phyloP scores from a whole-genome alignment of 2,797 vertebrate species.

The Sarcoramphus papa region DNA sequence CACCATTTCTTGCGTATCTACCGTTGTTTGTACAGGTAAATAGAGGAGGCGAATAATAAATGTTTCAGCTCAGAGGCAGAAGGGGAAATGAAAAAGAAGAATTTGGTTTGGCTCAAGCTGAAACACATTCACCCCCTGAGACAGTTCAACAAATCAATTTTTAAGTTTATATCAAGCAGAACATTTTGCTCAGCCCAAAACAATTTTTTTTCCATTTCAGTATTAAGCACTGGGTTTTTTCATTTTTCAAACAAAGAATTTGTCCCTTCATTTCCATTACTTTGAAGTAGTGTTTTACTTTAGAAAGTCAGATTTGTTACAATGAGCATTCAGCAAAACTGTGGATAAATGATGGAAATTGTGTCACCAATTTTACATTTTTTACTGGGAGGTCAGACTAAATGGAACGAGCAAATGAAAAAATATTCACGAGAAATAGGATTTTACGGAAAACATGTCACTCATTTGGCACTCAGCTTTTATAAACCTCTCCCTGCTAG shows the following conservation, averaged over 20 bases:
- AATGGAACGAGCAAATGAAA: neutral
- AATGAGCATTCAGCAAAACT: neutral
- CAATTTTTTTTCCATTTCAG: neutral
- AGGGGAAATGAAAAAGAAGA: conserved; percentile 24
- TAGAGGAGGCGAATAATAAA: neutral
- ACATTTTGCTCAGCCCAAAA: neutral
- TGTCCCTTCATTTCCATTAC: neutral
- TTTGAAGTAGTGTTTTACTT: neutral
- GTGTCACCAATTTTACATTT: neutral
- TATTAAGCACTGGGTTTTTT: neutral
- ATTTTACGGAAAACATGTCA: neutral
- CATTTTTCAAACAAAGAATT: neutral
- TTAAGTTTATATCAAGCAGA: conserved; percentile 5
- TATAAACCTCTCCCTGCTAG: neutral
- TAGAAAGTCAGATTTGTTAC: neutral
- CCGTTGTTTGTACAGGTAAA: neutral
- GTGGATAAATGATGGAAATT: neutral
- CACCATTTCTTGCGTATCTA: neutral
- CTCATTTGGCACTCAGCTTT: neutral
- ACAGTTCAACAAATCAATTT: neutral
- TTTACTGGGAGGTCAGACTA: neutral
- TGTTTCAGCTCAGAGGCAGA: neutral
- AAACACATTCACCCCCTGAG: neutral
- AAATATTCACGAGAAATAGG: neutral
- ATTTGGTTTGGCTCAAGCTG: conserved; percentile 7